phyloP scores from a whole-genome alignment of 2,797 vertebrate species.

The Gymnoscopelus braueri region DNA sequence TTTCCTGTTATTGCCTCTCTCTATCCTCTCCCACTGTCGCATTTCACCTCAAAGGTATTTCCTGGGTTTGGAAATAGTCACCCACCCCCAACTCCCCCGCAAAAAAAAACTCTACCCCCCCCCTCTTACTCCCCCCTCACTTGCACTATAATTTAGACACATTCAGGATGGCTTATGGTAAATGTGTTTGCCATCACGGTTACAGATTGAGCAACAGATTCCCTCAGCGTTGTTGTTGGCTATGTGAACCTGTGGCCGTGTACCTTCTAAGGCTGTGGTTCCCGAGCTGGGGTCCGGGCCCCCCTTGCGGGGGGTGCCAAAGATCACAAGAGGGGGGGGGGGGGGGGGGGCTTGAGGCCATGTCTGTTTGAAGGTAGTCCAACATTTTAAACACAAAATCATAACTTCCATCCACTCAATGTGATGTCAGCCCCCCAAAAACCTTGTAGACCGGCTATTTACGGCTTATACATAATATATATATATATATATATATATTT shows the following conservation, averaged over 20 bases:
- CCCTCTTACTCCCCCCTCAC: conserved; percentile 32
- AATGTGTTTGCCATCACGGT: conserved; percentile 69
- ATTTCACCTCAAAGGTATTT: conserved; percentile 82
- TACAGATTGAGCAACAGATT: conserved; percentile 48
- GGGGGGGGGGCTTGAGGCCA: no score
- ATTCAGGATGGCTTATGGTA: conserved; percentile 68
- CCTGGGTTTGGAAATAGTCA: conserved; percentile 71
- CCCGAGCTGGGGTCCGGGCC: no score
- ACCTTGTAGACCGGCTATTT: no score
- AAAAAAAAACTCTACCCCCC: conserved; percentile 40
- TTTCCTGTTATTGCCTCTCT: conserved; percentile 77
- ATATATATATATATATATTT: no score
- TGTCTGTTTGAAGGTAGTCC: no score
- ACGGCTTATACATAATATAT: no score
- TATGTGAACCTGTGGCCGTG: conserved; percentile 59
- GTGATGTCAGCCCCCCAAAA: background rate
- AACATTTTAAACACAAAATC: no score
- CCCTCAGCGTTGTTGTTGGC: conserved; percentile 47
- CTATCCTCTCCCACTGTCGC: conserved; percentile 64
- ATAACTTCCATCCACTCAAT: no score
- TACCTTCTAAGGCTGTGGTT: conserved; percentile 45
- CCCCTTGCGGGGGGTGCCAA: no score
- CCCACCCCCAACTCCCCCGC: conserved; percentile 22
- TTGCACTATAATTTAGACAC: conserved; percentile 74
- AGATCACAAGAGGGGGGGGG: no score